Evolutionary conservation across 2,888 invertebrate species (phyloP).

Genomic region (Drosophila pegasa): DNA sequence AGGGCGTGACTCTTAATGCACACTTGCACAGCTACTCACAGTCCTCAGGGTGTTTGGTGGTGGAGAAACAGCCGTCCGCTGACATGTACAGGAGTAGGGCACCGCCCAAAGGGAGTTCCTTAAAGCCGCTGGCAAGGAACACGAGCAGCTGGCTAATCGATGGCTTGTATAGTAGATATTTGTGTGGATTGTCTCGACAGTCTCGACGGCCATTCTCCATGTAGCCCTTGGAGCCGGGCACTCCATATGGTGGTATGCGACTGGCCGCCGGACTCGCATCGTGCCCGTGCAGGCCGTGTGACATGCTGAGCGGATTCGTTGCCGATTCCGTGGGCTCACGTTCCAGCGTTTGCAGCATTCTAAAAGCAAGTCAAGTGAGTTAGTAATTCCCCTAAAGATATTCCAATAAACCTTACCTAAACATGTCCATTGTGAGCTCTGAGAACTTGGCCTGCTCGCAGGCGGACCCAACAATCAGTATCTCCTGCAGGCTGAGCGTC

Average conservation of each 20-base stretch:
- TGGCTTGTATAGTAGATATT: slow-evolving; percentile 97
- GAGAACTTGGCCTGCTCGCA: slow-evolving; percentile 98
- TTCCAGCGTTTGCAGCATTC: slow-evolving; percentile 97
- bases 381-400: neutral
- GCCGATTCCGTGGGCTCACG: slow-evolving; percentile 94
- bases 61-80: slow-evolving; percentile 94
- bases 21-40: slow-evolving; percentile 86
- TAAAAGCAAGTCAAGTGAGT: slow-evolving; percentile 51
- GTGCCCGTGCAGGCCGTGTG: slow-evolving; percentile 85
- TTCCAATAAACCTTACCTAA: slow-evolving; percentile 84
- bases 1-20: neutral
- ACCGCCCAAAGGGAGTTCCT: slow-evolving; percentile 96
- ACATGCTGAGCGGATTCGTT: slow-evolving; percentile 87
- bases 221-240: slow-evolving; percentile 86
- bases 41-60: slow-evolving; percentile 94
- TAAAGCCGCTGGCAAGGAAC: slow-evolving; percentile 96
- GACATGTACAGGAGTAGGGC: slow-evolving; percentile 96
- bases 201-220: slow-evolving; percentile 89
- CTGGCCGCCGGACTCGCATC: slow-evolving; percentile 85
- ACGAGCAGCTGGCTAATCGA: slow-evolving; percentile 96
- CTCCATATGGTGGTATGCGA: slow-evolving; percentile 86
- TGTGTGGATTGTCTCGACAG: slow-evolving; percentile 96
- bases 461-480: slow-evolving; percentile 96
- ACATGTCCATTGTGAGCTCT: slow-evolving; percentile 99
- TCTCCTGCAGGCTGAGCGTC: slow-evolving; percentile 95